A percentile compares a stretch with the other conserved stretches of the same genome.
These are phyloP conservation scores for Eretmocerus hayati DNA, from an alignment of 2,888 invertebrate species.

Conservation along the genomic window DNA sequence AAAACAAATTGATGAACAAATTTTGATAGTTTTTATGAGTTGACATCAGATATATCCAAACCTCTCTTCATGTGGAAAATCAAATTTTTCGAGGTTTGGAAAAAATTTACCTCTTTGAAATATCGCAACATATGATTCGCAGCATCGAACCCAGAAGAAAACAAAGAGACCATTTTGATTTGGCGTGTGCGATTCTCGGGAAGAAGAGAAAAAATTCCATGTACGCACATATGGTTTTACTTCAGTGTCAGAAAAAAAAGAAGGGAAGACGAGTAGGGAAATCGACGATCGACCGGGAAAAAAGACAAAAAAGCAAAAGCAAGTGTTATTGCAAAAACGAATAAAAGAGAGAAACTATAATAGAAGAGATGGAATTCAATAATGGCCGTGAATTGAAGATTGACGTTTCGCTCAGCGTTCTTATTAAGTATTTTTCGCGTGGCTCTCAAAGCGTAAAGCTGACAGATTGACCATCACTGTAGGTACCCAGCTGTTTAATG, in stretches of 20 bases:
- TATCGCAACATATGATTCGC: conserved; percentile 3
- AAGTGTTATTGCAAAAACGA: neutral
- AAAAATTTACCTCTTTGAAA: no score
- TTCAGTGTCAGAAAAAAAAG: neutral
- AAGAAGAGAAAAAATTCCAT: no score
- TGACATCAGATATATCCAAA: no score
- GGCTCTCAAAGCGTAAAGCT: no score
- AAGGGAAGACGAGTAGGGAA: neutral
- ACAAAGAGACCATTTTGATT: conserved; percentile 20
- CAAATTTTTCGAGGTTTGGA: no score
- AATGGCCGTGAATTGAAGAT: neutral
- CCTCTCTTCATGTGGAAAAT: no score
- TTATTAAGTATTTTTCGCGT: no score
- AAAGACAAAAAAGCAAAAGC: neutral
- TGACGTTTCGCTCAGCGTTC: no score
- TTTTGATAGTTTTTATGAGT: no score
- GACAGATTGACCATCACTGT: no score
- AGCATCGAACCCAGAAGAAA: neutral
- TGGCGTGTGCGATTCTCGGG: neutral
- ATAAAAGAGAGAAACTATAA: neutral
- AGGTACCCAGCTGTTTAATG: conserved; percentile 25
- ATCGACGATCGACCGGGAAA: no score
- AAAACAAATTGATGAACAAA: no score
- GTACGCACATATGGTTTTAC: neutral
- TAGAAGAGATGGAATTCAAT: neutral